A percentile compares a stretch with the other conserved stretches of the same genome.
phyloP scores from a whole-genome alignment of 2,888 invertebrate genomes.

The Tortrix viridana region DNA sequence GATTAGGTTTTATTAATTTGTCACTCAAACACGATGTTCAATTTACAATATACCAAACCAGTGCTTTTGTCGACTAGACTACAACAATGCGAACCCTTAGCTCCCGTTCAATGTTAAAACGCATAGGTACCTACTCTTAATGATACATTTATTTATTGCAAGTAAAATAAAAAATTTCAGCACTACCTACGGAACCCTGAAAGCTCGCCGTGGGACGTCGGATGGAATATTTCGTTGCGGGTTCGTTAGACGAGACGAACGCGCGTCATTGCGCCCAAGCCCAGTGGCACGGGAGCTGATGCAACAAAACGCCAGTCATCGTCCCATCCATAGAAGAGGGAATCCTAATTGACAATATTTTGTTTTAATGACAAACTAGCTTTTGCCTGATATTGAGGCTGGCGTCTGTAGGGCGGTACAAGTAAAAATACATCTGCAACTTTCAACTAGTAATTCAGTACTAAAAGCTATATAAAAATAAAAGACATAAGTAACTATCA shows the following conservation, averaged over 20 bases:
- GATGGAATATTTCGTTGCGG: conserved; percentile 16
- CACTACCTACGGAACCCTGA: not conserved
- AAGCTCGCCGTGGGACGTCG: conserved; percentile 6
- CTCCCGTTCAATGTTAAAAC: not conserved
- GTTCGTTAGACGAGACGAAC: conserved; percentile 17
- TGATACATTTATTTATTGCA: not conserved
- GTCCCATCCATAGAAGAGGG: too few species aligned
- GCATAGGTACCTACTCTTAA: not conserved
- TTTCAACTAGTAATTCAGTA: too few species aligned
- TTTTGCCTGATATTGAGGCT: too few species aligned
- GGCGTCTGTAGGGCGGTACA: too few species aligned
- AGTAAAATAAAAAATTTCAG: not conserved
- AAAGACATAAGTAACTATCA: too few species aligned
- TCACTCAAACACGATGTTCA: too few species aligned
- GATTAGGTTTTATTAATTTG: too few species aligned
- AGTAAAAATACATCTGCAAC: too few species aligned
- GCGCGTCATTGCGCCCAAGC: conserved; percentile 17
- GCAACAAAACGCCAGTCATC: not conserved
- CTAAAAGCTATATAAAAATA: too few species aligned
- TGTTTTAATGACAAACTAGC: too few species aligned
- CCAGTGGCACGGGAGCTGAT: not conserved
- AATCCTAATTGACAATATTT: too few species aligned
- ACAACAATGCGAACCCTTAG: not conserved
- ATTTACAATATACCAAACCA: too few species aligned
- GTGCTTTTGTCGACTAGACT: not conserved